Conservation (phyloP, 2,797 vertebrate genomes). For the Lagocephalus sceleratus region DNA sequence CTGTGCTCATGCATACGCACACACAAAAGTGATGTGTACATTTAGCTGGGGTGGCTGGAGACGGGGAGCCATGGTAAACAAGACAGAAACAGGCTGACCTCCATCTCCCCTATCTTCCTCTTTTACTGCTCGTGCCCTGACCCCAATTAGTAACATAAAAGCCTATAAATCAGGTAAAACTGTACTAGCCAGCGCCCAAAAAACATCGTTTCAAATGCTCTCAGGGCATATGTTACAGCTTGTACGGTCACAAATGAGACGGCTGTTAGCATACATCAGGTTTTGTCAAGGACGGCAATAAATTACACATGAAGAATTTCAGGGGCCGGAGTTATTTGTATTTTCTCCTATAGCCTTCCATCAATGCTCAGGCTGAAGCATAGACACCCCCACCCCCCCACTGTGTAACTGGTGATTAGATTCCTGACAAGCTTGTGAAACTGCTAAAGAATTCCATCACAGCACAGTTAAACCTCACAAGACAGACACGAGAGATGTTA, state of each 20-base stretch:
- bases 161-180: slow-evolving; percentile 43
- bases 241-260: slow-evolving; percentile 11
- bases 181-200: slow-evolving; percentile 4
- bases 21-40: slow-evolving; percentile 45
- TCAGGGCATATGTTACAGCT: slow-evolving; percentile 11
- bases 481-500: slow-evolving; percentile 1
- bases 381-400: slow-evolving; percentile 9
- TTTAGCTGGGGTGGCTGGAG: slow-evolving; percentile 48
- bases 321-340: neutral
- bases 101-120: slow-evolving; percentile 32
- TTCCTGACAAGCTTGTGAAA: slow-evolving; percentile 17
- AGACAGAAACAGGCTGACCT: slow-evolving; percentile 62
- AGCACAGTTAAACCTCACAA: slow-evolving; percentile 16
- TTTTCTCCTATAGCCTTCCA: slow-evolving; percentile 10
- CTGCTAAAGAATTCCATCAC: slow-evolving; percentile 18
- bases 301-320: slow-evolving; percentile 9
- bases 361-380: slow-evolving; percentile 17
- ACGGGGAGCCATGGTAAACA: slow-evolving; percentile 61
- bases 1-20: neutral
- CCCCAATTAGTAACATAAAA: slow-evolving; percentile 44
- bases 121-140: slow-evolving; percentile 30
- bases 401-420: slow-evolving; percentile 31
- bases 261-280: neutral
- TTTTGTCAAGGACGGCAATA: slow-evolving; percentile 15
- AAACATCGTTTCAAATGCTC: slow-evolving; percentile 10